Conservation (phyloP, 1,140 invertebrate species). For the Leptopilina clavipes region DNA sequence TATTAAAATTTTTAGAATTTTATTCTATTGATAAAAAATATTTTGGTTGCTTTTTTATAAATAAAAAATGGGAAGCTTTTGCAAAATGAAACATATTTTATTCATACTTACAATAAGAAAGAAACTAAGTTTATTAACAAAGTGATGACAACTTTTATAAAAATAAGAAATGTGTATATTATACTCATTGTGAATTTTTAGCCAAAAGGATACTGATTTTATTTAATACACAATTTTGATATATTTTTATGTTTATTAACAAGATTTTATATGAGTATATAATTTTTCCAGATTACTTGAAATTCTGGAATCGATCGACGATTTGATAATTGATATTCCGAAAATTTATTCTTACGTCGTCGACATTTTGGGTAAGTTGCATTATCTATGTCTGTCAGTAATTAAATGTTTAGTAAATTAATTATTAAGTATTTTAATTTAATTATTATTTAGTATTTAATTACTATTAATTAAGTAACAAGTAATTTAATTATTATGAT, state of each 20-base stretch:
- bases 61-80: no score
- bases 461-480: slow-evolving; percentile 6
- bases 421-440: neutral
- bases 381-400: neutral
- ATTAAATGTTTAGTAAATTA: neutral
- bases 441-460: slow-evolving; percentile 27
- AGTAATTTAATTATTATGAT: slow-evolving; percentile 61
- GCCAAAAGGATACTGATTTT: slow-evolving; percentile 65
- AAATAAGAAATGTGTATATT: slow-evolving; percentile 53
- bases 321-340: slow-evolving; percentile 86
- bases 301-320: slow-evolving; percentile 77
- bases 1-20: no score
- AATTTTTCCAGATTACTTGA: slow-evolving; percentile 71
- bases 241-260: neutral
- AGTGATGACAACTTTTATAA: slow-evolving; percentile 48
- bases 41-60: neutral
- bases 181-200: slow-evolving; percentile 55
- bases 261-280: neutral
- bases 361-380: slow-evolving; percentile 78
- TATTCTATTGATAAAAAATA: neutral
- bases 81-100: no score
- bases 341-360: slow-evolving; percentile 82
- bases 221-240: neutral
- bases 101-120: no score
- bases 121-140: no score